phyloP scores from a whole-genome alignment of 2,888 invertebrate genomes.

The Ramazzottius varieornatus region DNA sequence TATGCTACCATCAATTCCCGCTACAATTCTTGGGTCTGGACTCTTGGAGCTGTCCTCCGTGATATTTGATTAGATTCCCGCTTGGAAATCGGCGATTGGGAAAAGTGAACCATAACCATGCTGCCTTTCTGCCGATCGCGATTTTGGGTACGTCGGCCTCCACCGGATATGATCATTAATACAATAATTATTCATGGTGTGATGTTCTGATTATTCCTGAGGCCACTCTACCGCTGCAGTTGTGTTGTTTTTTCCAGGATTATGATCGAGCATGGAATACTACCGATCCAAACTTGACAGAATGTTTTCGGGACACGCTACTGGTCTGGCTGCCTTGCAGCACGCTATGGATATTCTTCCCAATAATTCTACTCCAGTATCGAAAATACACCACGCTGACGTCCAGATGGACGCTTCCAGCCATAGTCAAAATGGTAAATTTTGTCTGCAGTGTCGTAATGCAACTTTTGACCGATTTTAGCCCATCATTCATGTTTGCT shows the following conservation, averaged over 20 bases:
- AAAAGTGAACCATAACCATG: too few species aligned
- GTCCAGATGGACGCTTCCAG: neutral
- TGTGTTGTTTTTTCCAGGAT: conserved; percentile 7
- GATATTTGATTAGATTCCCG: too few species aligned
- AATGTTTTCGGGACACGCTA: conserved; percentile 10
- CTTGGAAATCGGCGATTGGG: too few species aligned
- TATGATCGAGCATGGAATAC: conserved; percentile 9
- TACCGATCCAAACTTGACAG: conserved; percentile 10
- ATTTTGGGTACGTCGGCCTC: neutral
- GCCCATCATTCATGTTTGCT: too few species aligned
- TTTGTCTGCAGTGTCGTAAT: neutral
- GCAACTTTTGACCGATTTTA: too few species aligned
- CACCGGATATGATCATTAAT: too few species aligned
- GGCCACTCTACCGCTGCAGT: too few species aligned
- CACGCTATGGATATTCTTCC: conserved; percentile 9
- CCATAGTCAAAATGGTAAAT: neutral
- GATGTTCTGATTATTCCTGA: too few species aligned
- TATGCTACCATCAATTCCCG: too few species aligned
- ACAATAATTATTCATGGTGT: too few species aligned
- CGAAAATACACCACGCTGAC: neutral
- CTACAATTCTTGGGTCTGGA: too few species aligned
- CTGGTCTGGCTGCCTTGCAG: conserved; percentile 9
- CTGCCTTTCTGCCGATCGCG: neutral
- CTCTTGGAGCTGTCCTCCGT: too few species aligned
- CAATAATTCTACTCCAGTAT: conserved; percentile 4